Evolutionary conservation across 2,888 invertebrate species (phyloP), one percentile per base, ranked within the genome.

Genomic region (Temnothorax ravouxi): DNA sequence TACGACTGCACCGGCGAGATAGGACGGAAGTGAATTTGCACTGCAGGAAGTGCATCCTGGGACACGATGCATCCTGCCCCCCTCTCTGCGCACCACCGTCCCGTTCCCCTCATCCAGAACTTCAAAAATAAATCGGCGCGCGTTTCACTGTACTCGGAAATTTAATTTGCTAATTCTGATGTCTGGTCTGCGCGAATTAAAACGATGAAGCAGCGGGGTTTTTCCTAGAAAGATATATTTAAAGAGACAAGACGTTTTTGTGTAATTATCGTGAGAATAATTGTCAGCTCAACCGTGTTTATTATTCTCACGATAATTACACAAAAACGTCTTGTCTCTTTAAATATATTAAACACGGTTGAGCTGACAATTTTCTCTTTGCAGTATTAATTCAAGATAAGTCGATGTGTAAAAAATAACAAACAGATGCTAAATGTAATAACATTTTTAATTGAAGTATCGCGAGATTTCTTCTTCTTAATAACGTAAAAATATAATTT

Each of bases 1-100:
- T 84, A 62, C 85, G 86, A 85, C 88, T 90, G 90, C 84, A 77
- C 66, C 44, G 59, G 18, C 56, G 75, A 84, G 90, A 87, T 90
- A 90, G 50, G 77, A 59, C 77, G 62, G 69, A 71, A 59, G 54
- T 38, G 56, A 79, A 52, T 75, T 75, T 69, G 34, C 61, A 18
- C 66, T 44, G 41, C 71, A 56, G 79, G 71, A 81, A 81, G 72
- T 64, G 79, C 79, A 69, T 34, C 62, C 56, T 59, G 64, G 64
- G 47, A 71, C 74, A 66, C 83, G 75, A 54, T 44, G 64, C 64
- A 50, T 34, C 47, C 61, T 62, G 47, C 18, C 66, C 29, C 25
- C 47, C 34, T 18, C n/a, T 5, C 34, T 6, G 34, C 18, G 11
- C 54, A 2, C 6, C 38, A 13, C 41, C 41, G n/a, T 56, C 29